Evolutionary conservation across 2,888 invertebrate species (phyloP).

Genomic region (Protonemura montana): DNA sequence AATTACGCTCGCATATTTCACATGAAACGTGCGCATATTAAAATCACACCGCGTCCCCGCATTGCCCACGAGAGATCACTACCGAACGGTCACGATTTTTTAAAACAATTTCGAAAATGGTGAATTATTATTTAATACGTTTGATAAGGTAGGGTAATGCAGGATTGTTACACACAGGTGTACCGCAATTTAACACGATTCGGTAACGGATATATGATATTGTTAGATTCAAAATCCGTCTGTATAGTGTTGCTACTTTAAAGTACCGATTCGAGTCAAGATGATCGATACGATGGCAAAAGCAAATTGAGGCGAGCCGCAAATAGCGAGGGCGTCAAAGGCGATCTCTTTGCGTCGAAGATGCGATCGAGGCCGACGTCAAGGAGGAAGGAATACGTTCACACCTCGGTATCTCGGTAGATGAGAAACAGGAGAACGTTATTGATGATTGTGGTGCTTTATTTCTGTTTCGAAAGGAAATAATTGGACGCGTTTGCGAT

Average conservation of each 20-base stretch:
- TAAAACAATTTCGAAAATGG: slow-evolving; percentile 1
- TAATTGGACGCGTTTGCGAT: background rate
- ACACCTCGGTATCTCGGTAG: background rate
- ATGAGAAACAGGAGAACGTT: background rate
- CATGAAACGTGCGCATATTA: slow-evolving; percentile 12
- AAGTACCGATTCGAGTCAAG: background rate
- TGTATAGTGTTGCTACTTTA: background rate
- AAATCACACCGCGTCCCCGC: background rate
- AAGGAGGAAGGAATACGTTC: background rate
- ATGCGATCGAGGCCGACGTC: background rate
- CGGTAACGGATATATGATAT: slow-evolving; percentile 2
- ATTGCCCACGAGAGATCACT: background rate
- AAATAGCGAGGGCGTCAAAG: background rate
- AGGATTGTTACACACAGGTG: background rate
- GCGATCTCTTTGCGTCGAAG: background rate
- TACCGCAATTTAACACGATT: background rate
- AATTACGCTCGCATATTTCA: slow-evolving; percentile 8
- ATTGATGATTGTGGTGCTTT: background rate
- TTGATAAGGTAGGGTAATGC: background rate
- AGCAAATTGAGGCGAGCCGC: background rate
- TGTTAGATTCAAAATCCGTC: background rate
- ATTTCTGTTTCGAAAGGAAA: background rate
- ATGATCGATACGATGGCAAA: background rate
- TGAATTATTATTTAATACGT: background rate
- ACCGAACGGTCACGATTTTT: slow-evolving; percentile 25